phyloP scores from a whole-genome alignment of 64 coral and sea anemone species.

The Stichodactyla helianthus region DNA sequence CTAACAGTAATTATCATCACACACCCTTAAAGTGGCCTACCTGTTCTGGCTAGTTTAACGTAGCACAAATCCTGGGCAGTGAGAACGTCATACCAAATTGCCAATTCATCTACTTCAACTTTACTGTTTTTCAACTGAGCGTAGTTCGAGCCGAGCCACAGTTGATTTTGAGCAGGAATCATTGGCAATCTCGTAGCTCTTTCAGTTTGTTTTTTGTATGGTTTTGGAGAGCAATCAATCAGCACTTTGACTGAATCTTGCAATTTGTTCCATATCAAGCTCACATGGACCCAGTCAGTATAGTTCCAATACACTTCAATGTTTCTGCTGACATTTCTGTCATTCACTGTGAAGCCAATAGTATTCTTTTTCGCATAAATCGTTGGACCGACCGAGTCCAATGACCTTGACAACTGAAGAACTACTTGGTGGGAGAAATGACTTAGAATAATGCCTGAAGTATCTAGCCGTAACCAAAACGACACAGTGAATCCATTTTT shows the following conservation, averaged over 20 bases:
- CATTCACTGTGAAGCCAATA: constrained; percentile 59
- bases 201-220: not conserved
- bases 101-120: constrained; percentile 84
- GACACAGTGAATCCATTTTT: constrained; percentile 66
- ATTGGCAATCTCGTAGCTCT: not conserved
- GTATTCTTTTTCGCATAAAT: constrained; percentile 7
- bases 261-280: constrained; percentile 76
- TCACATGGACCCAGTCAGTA: constrained; percentile 53
- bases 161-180: constrained; percentile 28
- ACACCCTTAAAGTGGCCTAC: constrained; percentile 20
- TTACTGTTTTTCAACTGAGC: constrained; percentile 35
- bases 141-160: constrained; percentile 65
- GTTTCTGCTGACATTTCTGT: constrained; percentile 19
- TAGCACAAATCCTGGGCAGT: constrained; percentile 38
- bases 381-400: constrained; percentile 58
- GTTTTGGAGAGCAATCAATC: constrained; percentile 32
- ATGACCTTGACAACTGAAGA: constrained; percentile 51
- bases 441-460: not conserved
- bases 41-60: constrained; percentile 65
- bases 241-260: constrained; percentile 42
- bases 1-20: no score
- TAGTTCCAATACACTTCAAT: constrained; percentile 32
- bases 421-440: constrained; percentile 17
- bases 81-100: constrained; percentile 63
- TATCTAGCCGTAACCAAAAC: constrained; percentile 73